phyloP scores from a whole-genome alignment of 2,113 vertebrate species.

The Alectura lathami region DNA sequence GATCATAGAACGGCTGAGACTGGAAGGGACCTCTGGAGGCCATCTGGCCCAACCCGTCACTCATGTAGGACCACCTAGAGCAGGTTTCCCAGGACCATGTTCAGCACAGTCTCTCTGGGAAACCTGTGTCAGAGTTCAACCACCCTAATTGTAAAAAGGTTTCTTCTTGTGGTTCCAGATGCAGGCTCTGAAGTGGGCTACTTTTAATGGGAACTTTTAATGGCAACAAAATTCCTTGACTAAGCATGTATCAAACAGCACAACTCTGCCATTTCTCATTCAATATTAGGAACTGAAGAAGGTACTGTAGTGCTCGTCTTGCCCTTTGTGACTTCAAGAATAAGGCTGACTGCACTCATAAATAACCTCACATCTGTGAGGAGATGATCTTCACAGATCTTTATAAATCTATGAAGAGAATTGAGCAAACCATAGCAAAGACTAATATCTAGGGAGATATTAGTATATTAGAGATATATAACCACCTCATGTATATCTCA shows the following conservation, averaged over 20 bases:
- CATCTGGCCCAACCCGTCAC: not conserved
- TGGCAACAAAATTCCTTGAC: not conserved
- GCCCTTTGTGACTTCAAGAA: conserved; percentile 1
- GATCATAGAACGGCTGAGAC: not conserved
- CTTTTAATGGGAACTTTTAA: not conserved
- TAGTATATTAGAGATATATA: too few species aligned
- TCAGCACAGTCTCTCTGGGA: not conserved
- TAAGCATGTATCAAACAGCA: not conserved
- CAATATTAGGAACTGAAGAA: not conserved
- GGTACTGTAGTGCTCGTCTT: not conserved
- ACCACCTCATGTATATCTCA: not conserved
- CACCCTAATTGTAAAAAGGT: not conserved
- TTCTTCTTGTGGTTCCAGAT: not conserved
- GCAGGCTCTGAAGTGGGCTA: not conserved
- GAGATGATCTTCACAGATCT: not conserved
- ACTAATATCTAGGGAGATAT: not conserved
- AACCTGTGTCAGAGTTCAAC: not conserved
- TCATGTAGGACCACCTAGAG: not conserved
- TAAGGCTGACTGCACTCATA: not conserved
- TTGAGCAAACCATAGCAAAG: not conserved
- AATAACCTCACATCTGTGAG: not conserved
- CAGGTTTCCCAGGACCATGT: not conserved
- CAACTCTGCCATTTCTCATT: not conserved
- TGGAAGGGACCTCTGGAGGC: not conserved
- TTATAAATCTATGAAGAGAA: not conserved